Conservation (phyloP, 2,888 invertebrate species). For the Flexamia atlantica region DNA sequence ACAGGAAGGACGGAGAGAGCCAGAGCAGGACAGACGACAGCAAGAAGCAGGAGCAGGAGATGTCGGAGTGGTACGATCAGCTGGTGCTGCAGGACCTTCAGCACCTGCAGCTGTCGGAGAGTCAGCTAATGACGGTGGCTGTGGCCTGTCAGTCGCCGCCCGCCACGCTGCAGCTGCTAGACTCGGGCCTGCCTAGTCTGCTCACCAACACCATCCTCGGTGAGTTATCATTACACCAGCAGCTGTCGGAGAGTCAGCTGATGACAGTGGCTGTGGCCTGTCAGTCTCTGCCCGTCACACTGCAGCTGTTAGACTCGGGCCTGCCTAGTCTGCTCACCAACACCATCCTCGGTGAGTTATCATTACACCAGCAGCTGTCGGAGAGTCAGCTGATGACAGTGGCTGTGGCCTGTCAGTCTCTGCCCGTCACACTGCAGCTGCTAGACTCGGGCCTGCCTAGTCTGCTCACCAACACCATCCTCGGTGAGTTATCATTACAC, state of each 20-base stretch:
- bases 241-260: constrained; percentile 82
- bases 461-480: constrained; percentile 81
- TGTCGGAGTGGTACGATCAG: constrained; percentile 78
- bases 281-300: constrained; percentile 87
- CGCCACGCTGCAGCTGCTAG: constrained; percentile 86
- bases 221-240: constrained; percentile 75
- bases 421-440: constrained; percentile 85
- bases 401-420: constrained; percentile 89
- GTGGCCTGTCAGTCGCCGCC: constrained; percentile 89
- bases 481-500: constrained; percentile 74
- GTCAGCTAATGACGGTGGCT: constrained; percentile 87
- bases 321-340: constrained; percentile 81
- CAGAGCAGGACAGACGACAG: constrained; percentile 83
- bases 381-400: constrained; percentile 86
- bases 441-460: constrained; percentile 87
- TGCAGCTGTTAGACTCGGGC: constrained; percentile 86
- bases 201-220: constrained; percentile 81
- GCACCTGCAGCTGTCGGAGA: constrained; percentile 78
- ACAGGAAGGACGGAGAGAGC: constrained; percentile 73
- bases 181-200: constrained; percentile 84
- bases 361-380: constrained; percentile 77
- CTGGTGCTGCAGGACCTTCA: constrained; percentile 78
- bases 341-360: constrained; percentile 78
- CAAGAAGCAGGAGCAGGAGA: constrained; percentile 74
- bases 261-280: constrained; percentile 88